Evolutionary conservation across 92 coral and sea anemone genomes (phyloP), one percentile per base, ranked within the genome.

Genomic region (Zoanthus sociatus): DNA sequence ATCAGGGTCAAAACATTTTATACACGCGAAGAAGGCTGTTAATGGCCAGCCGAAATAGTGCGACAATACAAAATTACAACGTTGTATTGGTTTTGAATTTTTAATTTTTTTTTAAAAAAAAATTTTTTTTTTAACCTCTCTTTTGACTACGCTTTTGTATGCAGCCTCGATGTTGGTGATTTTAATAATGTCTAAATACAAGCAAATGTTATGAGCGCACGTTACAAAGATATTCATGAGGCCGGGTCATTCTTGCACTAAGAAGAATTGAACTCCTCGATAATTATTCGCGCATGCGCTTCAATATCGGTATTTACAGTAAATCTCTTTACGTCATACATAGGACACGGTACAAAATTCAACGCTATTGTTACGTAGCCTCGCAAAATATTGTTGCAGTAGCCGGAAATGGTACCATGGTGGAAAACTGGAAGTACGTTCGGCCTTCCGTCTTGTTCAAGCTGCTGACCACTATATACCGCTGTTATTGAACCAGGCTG

Each of bases 351-450:
- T 53, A 68, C 86, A 64, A 92, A 45, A 33, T 87, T 82, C 37
- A 94, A 26, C 12, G 86, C 93, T 31, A 94, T 87, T 45, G 93
- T 91, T 32, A 92, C 93, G 30, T 83, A 63, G 46, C 96, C 96
- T 72, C 86, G 78, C 44, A 88, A 88, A 71, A 92, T 77, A 50
- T 72, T 77, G 74, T 81, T 90, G 82, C 96, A 94, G 55, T 89
- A 94, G 11, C 96, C 96, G 54, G 96, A 94, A 89, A 94, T 87
- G 26, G 83, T 84, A 6, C 96, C 96, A 48, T 94, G 96, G 75
- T 83, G 87, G 67, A 87, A 87, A 56, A 73, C 87, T 18, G 96
- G 96, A 48, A 92, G 96, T 71, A 88, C 77, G 79, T 84, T 94
- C 10, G 87, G 83, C 72, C 82, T 83, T 14, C 70, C 89, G 56